Evolutionary conservation across 2,888 invertebrate species (phyloP).

Genomic region (Leucophenga montana): DNA sequence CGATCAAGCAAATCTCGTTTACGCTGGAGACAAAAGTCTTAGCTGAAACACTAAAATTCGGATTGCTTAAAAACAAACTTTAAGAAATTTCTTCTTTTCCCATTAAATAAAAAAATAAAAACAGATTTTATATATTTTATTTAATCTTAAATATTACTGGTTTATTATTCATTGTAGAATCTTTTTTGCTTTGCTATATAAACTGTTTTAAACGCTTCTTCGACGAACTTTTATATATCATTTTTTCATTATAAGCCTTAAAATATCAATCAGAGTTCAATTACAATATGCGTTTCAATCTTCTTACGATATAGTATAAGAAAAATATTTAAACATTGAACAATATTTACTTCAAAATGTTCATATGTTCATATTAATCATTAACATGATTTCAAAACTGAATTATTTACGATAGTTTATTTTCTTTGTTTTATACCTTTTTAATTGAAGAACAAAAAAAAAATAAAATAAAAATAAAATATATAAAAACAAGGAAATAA

Average conservation of each 20-base stretch:
- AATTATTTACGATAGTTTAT: too few species aligned
- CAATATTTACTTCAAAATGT: too few species aligned
- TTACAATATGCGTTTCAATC: slow-evolving; percentile 5
- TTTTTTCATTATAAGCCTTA: slow-evolving; percentile 2
- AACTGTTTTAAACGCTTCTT: slow-evolving; percentile 15
- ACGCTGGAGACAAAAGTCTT: too few species aligned
- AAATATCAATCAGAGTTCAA: slow-evolving; percentile 19
- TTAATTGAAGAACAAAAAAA: neutral
- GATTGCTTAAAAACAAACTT: too few species aligned
- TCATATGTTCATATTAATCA: too few species aligned
- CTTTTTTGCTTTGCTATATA: slow-evolving; percentile 20
- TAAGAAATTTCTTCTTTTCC: too few species aligned
- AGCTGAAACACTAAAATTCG: neutral
- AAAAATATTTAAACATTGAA: neutral
- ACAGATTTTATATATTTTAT: neutral
- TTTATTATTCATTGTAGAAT: slow-evolving; percentile 6
- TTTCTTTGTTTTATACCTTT: too few species aligned
- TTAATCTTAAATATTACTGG: slow-evolving; percentile 1
- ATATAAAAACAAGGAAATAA: neutral
- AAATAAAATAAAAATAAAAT: neutral
- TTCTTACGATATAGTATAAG: too few species aligned
- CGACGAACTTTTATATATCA: neutral
- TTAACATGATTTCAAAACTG: too few species aligned
- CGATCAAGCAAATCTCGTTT: too few species aligned
- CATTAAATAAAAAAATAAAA: neutral